Conservation (phyloP, 2,113 vertebrate species). For the Dolichallabes microphthalmus region DNA sequence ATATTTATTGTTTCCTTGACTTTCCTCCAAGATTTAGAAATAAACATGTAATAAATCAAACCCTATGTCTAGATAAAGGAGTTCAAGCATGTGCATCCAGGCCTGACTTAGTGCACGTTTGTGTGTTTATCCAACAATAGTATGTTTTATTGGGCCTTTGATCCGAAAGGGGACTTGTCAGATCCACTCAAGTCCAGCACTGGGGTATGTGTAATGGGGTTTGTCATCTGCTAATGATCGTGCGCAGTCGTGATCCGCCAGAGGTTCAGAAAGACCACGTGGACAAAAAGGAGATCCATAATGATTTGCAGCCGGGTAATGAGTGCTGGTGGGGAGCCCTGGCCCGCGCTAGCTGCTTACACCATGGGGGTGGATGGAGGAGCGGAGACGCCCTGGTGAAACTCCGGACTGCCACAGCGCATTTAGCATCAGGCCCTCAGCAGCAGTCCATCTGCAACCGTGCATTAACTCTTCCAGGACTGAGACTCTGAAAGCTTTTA, state of each 20-base stretch:
- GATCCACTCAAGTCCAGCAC: constrained; percentile 46
- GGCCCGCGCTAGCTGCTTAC: constrained; percentile 20
- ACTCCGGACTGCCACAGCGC: constrained; percentile 33
- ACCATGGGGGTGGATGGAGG: constrained; percentile 35
- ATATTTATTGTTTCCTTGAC: not conserved
- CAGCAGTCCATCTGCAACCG: constrained; percentile 29
- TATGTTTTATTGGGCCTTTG: constrained; percentile 37
- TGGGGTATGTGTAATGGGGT: constrained; percentile 55
- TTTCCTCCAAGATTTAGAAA: not conserved
- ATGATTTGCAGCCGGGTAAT: constrained; percentile 57
- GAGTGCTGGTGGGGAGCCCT: constrained; percentile 51
- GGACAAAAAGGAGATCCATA: constrained; percentile 52
- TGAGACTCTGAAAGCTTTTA: constrained; percentile 10
- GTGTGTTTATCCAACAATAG: constrained; percentile 39
- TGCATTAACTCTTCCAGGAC: constrained; percentile 40
- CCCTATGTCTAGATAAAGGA: not conserved
- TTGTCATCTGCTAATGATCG: constrained; percentile 64
- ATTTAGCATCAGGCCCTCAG: constrained; percentile 45
- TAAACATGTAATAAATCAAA: constrained; percentile 5
- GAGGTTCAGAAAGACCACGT: constrained; percentile 35
- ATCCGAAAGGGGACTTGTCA: constrained; percentile 56
- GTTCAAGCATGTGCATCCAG: not conserved
- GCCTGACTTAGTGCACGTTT: constrained; percentile 12
- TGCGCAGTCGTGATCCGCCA: constrained; percentile 47
- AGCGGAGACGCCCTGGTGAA: constrained; percentile 37